These are phyloP conservation scores for Spheniscus humboldti DNA, from an alignment of 2,797 vertebrate genomes.

Conservation along the genomic window DNA sequence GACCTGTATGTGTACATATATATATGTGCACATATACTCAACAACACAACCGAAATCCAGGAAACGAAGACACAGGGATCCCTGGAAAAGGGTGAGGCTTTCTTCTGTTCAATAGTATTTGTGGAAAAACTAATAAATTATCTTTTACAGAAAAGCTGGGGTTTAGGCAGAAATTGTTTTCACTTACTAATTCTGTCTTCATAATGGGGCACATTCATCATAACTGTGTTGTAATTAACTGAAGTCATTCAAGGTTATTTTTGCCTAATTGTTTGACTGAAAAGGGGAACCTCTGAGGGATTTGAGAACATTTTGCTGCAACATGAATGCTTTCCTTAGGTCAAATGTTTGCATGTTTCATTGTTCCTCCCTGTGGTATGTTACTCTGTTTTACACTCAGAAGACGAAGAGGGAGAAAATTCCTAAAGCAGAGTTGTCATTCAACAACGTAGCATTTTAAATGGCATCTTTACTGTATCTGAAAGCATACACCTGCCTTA, in stretches of 20 bases:
- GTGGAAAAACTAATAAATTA: background rate
- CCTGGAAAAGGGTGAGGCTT: background rate
- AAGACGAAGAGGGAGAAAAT: background rate
- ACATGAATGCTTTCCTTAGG: background rate
- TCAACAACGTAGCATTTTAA: background rate
- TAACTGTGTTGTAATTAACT: slow-evolving; percentile 18
- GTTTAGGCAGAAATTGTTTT: slow-evolving; percentile 16
- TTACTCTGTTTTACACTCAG: background rate
- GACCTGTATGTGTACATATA: background rate
- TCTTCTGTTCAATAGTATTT: background rate
- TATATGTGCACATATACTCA: background rate
- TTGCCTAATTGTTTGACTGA: background rate
- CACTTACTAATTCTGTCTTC: background rate
- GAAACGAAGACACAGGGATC: background rate
- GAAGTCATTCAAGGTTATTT: slow-evolving; percentile 31
- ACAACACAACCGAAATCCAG: background rate
- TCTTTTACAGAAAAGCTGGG: background rate
- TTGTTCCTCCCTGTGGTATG: background rate
- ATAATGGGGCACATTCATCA: background rate
- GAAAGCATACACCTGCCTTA: background rate
- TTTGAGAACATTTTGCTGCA: background rate
- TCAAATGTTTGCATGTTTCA: background rate
- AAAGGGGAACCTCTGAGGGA: background rate
- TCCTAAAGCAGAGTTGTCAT: background rate
- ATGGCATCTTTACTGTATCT: background rate